Evolutionary conservation across 2,888 invertebrate genomes (phyloP).

Genomic region (Atethmia centrago): DNA sequence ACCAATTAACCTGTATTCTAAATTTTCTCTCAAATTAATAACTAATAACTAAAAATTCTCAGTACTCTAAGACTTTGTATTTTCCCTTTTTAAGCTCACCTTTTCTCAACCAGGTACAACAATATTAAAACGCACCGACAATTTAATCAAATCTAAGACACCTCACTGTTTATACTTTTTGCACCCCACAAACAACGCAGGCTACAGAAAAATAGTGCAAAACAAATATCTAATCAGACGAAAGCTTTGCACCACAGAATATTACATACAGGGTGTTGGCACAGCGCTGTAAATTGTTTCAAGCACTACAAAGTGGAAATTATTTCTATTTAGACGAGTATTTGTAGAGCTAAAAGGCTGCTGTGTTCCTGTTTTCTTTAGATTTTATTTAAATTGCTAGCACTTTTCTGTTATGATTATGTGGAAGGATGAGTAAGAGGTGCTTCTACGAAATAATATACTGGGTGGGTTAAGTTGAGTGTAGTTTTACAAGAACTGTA

Average conservation of each 20-base stretch:
- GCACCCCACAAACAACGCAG: constrained; percentile 43
- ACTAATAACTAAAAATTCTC: neutral
- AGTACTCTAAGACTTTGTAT: neutral
- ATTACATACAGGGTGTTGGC: constrained; percentile 66
- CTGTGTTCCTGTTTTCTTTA: constrained; percentile 47
- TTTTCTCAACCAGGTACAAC: constrained; percentile 11
- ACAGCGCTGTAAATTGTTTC: constrained; percentile 61
- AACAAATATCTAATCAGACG: constrained; percentile 71
- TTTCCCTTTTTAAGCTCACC: neutral
- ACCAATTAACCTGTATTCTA: neutral
- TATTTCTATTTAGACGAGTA: constrained; percentile 59
- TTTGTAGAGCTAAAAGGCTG: constrained; percentile 53
- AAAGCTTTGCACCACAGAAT: constrained; percentile 69
- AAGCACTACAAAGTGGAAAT: constrained; percentile 58
- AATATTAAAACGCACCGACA: constrained; percentile 47
- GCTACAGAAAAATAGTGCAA: constrained; percentile 54
- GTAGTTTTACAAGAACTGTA: constrained; percentile 16
- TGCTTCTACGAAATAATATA: constrained; percentile 30
- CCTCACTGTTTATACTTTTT: constrained; percentile 47
- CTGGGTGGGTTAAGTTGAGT: neutral
- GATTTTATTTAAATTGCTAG: constrained; percentile 51
- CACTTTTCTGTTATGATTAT: constrained; percentile 50
- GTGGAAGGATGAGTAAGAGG: constrained; percentile 26
- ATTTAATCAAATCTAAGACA: constrained; percentile 62
- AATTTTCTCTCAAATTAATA: neutral